These are phyloP conservation scores for Staurois parvus DNA, from an alignment of 2,797 vertebrate genomes.

Conservation along the genomic window DNA sequence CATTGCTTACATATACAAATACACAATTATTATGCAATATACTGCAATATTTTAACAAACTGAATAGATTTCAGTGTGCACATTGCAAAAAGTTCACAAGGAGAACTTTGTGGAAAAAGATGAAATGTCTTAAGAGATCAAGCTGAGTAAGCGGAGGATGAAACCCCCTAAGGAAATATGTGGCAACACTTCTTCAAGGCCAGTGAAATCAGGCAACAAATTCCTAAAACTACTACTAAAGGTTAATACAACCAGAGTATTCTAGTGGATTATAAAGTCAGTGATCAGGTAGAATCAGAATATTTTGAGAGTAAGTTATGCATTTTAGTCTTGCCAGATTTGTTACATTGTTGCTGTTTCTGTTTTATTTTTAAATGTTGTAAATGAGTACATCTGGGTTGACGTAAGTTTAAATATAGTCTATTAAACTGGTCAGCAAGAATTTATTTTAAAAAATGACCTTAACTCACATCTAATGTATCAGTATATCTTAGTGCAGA, in stretches of 20 bases:
- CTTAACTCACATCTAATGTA: no score
- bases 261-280: slow-evolving; percentile 5
- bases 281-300: slow-evolving; percentile 13
- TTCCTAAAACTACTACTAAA: slow-evolving; percentile 33
- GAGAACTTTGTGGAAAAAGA: neutral
- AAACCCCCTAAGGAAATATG: neutral
- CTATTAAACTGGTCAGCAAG: no score
- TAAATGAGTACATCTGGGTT: neutral
- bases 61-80: neutral
- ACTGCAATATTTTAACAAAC: neutral
- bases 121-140: slow-evolving; percentile 14
- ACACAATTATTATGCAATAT: no score
- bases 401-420: no score
- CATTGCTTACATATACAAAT: no score
- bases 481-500: no score
- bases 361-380: neutral
- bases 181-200: slow-evolving; percentile 12
- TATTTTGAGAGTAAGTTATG: neutral
- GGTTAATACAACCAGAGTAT: slow-evolving; percentile 40
- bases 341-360: neutral
- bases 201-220: slow-evolving; percentile 14
- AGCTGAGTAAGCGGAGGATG: neutral
- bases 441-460: no score
- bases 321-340: neutral
- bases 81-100: neutral